These are phyloP conservation scores for Clitarchus hookeri DNA, from an alignment of 2,888 invertebrate genomes.

Conservation along the genomic window DNA sequence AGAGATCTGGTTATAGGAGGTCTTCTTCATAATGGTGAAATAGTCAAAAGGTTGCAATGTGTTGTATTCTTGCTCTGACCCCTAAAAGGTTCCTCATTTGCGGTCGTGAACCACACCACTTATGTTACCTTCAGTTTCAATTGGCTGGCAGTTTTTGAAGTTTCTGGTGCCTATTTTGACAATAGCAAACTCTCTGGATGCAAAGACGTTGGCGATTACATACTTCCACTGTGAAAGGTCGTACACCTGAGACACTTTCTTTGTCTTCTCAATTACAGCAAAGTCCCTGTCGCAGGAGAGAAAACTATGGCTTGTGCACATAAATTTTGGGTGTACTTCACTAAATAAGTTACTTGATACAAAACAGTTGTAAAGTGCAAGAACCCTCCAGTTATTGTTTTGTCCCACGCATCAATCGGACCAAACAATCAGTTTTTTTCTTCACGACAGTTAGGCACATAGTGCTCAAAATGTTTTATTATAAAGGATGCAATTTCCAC, in stretches of 20 bases:
- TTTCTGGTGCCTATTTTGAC: background rate
- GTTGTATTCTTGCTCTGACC: too few relatives aligned
- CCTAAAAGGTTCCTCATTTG: slow-evolving; percentile 5
- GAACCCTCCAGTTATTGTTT: slow-evolving; percentile 3
- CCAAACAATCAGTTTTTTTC: background rate
- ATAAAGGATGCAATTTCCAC: background rate
- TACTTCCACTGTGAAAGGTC: background rate
- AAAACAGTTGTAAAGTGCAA: background rate
- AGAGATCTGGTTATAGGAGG: too few relatives aligned
- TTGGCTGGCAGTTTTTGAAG: background rate
- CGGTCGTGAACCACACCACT: background rate
- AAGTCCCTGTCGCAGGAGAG: background rate
- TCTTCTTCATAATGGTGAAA: too few relatives aligned
- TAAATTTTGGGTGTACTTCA: background rate
- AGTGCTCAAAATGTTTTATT: background rate
- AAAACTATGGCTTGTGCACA: background rate
- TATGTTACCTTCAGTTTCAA: background rate
- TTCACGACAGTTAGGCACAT: background rate
- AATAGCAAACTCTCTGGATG: background rate
- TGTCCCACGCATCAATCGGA: background rate
- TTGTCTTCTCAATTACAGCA: background rate
- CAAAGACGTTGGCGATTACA: slow-evolving; percentile 10
- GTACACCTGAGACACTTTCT: background rate
- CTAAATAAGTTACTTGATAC: background rate
- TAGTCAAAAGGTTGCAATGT: too few relatives aligned